phyloP scores from a whole-genome alignment of 2,797 vertebrate genomes.

The Toxotes lorentzi region DNA sequence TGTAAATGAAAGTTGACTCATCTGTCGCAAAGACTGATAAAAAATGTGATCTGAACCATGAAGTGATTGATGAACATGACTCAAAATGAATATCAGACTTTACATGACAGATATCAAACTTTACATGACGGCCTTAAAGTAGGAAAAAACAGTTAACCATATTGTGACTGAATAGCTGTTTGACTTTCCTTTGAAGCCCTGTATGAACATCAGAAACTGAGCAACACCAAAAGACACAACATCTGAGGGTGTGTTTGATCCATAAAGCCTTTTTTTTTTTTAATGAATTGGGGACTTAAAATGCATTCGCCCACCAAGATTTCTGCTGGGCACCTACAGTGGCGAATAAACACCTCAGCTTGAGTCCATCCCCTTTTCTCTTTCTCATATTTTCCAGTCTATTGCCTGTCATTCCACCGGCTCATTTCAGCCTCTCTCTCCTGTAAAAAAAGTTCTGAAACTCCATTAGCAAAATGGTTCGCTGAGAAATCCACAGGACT shows the following conservation, averaged over 20 bases:
- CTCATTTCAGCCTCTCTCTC: constrained; percentile 57
- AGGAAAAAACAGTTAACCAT: neutral
- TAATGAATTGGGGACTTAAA: constrained; percentile 55
- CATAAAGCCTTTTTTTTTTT: constrained; percentile 16
- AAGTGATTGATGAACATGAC: neutral
- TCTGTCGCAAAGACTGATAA: constrained; percentile 8
- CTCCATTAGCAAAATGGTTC: constrained; percentile 50
- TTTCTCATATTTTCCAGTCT: constrained; percentile 64
- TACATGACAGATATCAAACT: neutral
- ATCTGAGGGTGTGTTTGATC: constrained; percentile 34
- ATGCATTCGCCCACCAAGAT: constrained; percentile 46
- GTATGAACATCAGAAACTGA: constrained; percentile 18
- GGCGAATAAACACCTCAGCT: constrained; percentile 66
- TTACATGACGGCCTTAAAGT: neutral
- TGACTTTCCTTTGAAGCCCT: constrained; percentile 1
- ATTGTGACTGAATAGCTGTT: constrained; percentile 2
- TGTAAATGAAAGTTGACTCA: constrained; percentile 27
- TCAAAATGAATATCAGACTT: neutral
- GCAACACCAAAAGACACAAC: constrained; percentile 1
- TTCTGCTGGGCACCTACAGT: constrained; percentile 37
- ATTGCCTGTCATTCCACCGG: constrained; percentile 57
- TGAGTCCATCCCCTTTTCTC: constrained; percentile 39
- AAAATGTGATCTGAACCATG: constrained; percentile 11
- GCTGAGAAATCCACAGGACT: constrained; percentile 35
- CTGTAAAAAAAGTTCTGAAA: constrained; percentile 38